These are phyloP conservation scores for Pheosia gnoma DNA, from an alignment of 2,888 invertebrate species.

Conservation along the genomic window DNA sequence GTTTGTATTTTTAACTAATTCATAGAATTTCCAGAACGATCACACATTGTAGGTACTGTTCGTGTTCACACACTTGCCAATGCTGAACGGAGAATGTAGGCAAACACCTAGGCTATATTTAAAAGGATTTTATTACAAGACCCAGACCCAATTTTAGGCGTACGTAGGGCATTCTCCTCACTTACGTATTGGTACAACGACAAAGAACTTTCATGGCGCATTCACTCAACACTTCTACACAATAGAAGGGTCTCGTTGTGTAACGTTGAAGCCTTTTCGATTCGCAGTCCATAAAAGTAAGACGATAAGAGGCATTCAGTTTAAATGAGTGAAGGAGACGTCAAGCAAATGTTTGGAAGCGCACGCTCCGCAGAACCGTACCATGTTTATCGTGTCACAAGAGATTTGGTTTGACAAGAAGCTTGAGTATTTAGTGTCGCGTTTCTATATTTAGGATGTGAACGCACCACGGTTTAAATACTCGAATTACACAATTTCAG, in stretches of 20 bases:
- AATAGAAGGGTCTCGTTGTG: constrained; percentile 77
- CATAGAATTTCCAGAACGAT: no score
- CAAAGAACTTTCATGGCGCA: constrained; percentile 68
- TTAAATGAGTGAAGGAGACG: constrained; percentile 73
- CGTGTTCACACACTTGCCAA: background rate
- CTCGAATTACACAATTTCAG: no score
- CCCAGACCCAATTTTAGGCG: constrained; percentile 18
- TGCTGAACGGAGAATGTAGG: background rate
- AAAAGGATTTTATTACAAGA: constrained; percentile 36
- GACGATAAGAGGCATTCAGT: constrained; percentile 76
- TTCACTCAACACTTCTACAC: constrained; percentile 69
- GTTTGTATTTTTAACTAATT: no score
- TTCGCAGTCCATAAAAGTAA: constrained; percentile 78
- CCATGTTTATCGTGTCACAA: constrained; percentile 62
- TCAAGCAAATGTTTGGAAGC: constrained; percentile 63
- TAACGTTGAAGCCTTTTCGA: constrained; percentile 73
- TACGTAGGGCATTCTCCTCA: constrained; percentile 43
- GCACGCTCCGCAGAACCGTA: constrained; percentile 47
- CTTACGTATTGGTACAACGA: constrained; percentile 57
- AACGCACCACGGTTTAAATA: background rate
- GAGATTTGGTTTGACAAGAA: constrained; percentile 64
- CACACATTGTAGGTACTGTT: background rate
- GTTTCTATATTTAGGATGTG: constrained; percentile 48
- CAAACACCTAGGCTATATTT: background rate
- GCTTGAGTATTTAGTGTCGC: constrained; percentile 62